Evolutionary conservation across 92 coral and sea anemone species (phyloP), one percentile per base, ranked within the genome.

Genomic region (Actinernus sp.): DNA sequence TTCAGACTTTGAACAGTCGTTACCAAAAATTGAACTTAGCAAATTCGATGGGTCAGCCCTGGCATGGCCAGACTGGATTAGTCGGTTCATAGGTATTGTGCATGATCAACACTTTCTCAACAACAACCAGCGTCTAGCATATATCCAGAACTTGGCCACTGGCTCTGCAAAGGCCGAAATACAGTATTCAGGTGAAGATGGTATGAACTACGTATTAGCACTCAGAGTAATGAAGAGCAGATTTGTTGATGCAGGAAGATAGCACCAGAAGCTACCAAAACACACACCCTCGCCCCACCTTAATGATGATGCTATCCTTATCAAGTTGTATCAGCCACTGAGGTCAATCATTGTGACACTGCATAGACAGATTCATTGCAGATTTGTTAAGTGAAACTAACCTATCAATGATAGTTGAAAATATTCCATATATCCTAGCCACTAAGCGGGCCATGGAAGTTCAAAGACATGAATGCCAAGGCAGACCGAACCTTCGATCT

Each of bases 371-470:
- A 27, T 72, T 71, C 31, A 38, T 80, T 53, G 74, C 87, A 20
- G 87, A 80, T 38, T 55, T 80, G 38, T 21, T 79, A 48, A 70
- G 87, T 45, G 74, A 71, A 49, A 71, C 87, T 31, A 71, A 61
- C 66, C 55, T 80, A 19, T 25, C 61, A 47, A 80, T 80, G 39
- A 61, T 65, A 14, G 67, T 62, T 30, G 73, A 71, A 31, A 69
- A 70, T 41, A 64, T 69, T 49, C 85, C 84, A 23, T 67, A 21
- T 23, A 39, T 32, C 33, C 52, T 76, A 33, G 58, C 63, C 26
- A 41, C 61, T 24, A 76, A 76, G 74, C 65, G 84, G 84, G 84
- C 68, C 14, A 76, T 76, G 83, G 65, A 76, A 27, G 84, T 67
- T 29, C 84, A 76, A 43, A 76, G 51, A 55, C 84, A 77, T 38